phyloP scores from a whole-genome alignment of 64 coral and sea anemone genomes.

The Montipora foliosa region DNA sequence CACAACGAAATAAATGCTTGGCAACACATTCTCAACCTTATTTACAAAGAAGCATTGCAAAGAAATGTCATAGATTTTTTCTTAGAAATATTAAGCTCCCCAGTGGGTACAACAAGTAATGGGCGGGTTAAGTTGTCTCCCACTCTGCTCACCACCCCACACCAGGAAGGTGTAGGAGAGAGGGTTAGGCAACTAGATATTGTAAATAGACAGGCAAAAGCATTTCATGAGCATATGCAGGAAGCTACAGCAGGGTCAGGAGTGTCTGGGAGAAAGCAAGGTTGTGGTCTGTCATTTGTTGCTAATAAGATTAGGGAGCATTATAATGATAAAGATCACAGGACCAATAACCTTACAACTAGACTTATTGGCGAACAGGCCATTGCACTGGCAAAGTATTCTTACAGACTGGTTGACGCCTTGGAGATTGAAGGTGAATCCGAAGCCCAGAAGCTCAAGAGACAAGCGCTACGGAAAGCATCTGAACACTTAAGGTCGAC shows the following conservation, averaged over 20 bases:
- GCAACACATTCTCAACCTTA: conserved; percentile 39
- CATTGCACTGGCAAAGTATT: conserved; percentile 39
- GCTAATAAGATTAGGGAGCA: conserved; percentile 59
- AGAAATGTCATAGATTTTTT: conserved; percentile 38
- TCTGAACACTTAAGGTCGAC: conserved; percentile 45
- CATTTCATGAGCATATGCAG: conserved; percentile 26
- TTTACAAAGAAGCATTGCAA: too few species aligned
- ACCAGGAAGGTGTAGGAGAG: not conserved
- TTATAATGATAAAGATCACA: conserved; percentile 63
- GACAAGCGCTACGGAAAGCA: conserved; percentile 25
- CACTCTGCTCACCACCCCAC: not conserved
- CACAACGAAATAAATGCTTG: conserved; percentile 67
- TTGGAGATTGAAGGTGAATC: conserved; percentile 37
- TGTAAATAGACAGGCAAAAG: conserved; percentile 20
- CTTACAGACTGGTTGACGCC: conserved; percentile 39
- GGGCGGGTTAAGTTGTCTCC: not conserved
- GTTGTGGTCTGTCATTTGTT: conserved; percentile 74
- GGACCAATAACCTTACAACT: conserved; percentile 27
- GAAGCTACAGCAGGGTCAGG: not conserved
- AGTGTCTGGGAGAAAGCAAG: not conserved
- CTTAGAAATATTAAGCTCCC: conserved; percentile 12
- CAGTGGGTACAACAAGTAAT: not conserved
- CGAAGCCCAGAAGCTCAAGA: conserved; percentile 35
- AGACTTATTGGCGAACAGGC: conserved; percentile 52
- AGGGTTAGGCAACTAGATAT: not conserved